phyloP scores from a whole-genome alignment of 2,113 vertebrate species.

The Rhea pennata region DNA sequence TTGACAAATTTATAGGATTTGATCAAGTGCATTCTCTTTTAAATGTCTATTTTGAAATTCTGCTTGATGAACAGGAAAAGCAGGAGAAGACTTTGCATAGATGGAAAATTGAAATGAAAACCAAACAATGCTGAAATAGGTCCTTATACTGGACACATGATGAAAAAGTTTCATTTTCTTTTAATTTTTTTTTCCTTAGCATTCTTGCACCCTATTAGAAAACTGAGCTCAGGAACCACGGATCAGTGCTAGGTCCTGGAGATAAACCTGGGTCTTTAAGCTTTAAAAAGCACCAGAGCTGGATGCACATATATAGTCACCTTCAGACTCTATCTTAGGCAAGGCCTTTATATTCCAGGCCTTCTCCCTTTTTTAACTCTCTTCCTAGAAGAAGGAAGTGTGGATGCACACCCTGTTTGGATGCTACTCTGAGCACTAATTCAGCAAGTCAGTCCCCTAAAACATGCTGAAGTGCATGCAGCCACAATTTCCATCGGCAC shows the following conservation, averaged over 20 bases:
- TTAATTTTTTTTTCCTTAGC: neutral
- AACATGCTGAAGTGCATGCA: neutral
- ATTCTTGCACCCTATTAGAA: slow-evolving; percentile 26
- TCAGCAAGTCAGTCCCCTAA: neutral
- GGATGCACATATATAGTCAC: accelerated
- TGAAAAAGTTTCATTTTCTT: slow-evolving; percentile 3
- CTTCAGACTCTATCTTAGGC: neutral
- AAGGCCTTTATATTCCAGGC: neutral
- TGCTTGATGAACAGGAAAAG: neutral
- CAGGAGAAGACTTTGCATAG: neutral
- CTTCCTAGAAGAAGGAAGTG: neutral
- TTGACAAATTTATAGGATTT: slow-evolving; percentile 14
- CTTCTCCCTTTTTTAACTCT: neutral
- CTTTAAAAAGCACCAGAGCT: neutral
- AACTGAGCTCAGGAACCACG: neutral
- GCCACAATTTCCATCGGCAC: neutral
- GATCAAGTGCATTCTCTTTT: neutral
- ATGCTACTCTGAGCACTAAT: neutral
- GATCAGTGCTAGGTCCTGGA: neutral
- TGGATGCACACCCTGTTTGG: neutral
- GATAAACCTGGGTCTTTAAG: neutral
- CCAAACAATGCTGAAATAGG: neutral
- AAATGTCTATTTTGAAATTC: neutral
- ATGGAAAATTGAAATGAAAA: neutral
- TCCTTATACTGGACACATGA: neutral